Evolutionary conservation across 2,888 invertebrate genomes (phyloP), one percentile per base, ranked within the genome.

Genomic region (Leptopterna dolabrata): DNA sequence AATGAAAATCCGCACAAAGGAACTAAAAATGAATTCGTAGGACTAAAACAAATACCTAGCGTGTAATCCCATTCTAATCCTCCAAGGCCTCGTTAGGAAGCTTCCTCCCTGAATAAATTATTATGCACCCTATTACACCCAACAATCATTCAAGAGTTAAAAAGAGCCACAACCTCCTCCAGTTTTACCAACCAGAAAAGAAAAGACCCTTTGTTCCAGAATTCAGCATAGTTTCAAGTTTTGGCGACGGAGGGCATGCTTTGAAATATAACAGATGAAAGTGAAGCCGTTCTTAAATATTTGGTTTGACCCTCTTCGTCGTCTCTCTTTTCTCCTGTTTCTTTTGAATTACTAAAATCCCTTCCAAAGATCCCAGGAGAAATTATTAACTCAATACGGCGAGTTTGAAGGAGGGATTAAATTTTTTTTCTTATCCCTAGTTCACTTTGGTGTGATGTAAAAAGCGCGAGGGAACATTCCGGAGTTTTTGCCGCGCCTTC

Each of bases 221-320:
- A 51, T 51, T n/a, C n/a, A 14, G n/a, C 51, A 16, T 51, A 51
- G 51, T 51, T 51, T 14, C 16, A 4, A 51, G n/a, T 51, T 51
- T 51, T n/a, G 6, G 51, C 51, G 51, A 51, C 51, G 51, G 45
- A n/a, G 51, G 51, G 63, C 63, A 11, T 24, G 24, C 63, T 63
- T 63, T 63, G 63, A 63, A 63, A 36, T 63, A 63, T 63, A 63
- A 63, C 63, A 63, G 63, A 63, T 63, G 63, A 63, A 63, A 63
- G 63, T 63, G 24, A 19, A 63, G 24, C 63, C 19, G 6, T 63
- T 63, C 63, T 63, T 63, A 63, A 63, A 63, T 63, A 63, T 63
- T 63, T 63, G 63, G 63, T 63, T 63, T 63, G 24, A 63, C 51
- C 63, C 27, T 24, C 63, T 63, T 19, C 63, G 19, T 24, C 63